Evolutionary conservation across 2,888 invertebrate genomes (phyloP), one percentile per base, ranked within the genome.

Genomic region (Harmothoe impar): DNA sequence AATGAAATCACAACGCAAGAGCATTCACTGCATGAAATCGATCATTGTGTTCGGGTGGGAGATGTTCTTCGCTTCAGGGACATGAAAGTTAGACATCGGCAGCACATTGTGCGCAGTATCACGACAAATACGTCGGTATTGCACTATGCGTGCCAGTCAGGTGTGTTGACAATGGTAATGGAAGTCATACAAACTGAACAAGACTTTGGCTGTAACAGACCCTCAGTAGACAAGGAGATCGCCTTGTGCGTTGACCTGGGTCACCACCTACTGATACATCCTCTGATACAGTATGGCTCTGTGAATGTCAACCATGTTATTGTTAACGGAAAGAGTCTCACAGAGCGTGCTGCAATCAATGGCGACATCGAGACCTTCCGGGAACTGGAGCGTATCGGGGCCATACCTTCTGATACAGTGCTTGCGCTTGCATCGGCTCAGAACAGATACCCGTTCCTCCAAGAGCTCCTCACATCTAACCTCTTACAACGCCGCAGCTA

Each of bases 181-280:
- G 86, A 86, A 15, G 86, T 86, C 54, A 86, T 86, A 23, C 51
- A 56, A 29, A 31, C 52, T 5, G 86, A 54, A 52, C 25, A 86
- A 29, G 86, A 52, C 23, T 25, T 54, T 51, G 54, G 86, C 3
- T 52, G 15, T 25, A n/a, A 15, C 3, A 23, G 86, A 10, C 7
- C 17, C 0, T 25, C 52, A 17, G 86, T 29, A 17, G 54, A 31
- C 54, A 52, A 86, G 20, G 86, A 51, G 10, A 7, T 56, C 12
- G 86, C 31, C 25, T n/a, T 86, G 31, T 86, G 86, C n/a, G 86
- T 86, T 5, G 86, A 86, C 25, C 7, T 54, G 17, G 86, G 86
- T 12, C 54, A 86, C n/a, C 23, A 54, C 54, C 10, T 54, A 7
- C 86, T 86, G 23, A 51, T 86, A 52, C 25, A 52, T 3, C 86